phyloP scores from a whole-genome alignment of 2,797 vertebrate species.

The Lacerta agilis region DNA sequence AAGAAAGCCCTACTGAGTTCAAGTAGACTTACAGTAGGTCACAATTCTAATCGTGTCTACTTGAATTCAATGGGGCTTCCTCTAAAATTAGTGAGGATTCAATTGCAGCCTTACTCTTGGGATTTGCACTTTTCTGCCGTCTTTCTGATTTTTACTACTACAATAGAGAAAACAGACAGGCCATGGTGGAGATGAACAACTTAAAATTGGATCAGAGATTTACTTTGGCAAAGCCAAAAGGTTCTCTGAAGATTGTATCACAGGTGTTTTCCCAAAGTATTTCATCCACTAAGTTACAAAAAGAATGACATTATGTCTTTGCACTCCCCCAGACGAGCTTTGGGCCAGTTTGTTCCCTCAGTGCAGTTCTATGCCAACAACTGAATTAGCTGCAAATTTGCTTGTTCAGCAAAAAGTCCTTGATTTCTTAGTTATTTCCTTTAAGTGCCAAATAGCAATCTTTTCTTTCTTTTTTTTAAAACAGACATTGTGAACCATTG shows the following conservation, averaged over 20 bases:
- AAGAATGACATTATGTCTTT: constrained; percentile 29
- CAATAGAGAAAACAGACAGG: neutral
- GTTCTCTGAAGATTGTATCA: constrained; percentile 6
- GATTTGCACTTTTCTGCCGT: neutral
- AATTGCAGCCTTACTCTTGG: no score
- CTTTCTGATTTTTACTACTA: neutral
- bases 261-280: constrained; percentile 71
- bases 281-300: constrained; percentile 50
- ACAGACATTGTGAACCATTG: constrained; percentile 22
- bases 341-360: constrained; percentile 3
- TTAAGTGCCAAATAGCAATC: neutral
- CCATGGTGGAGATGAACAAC: neutral
- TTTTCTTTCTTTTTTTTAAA: neutral
- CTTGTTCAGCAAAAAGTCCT: accelerated
- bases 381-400: constrained; percentile 40
- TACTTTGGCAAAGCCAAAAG: constrained; percentile 54
- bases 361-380: neutral
- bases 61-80: no score
- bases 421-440: constrained; percentile 30
- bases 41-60: no score
- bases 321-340: constrained; percentile 22
- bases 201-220: constrained; percentile 45
- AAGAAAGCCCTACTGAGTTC: no score
- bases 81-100: no score
- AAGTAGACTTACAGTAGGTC: no score